Conservation (phyloP, 2,113 vertebrate genomes). For the Herpailurus yagouaroundi region DNA sequence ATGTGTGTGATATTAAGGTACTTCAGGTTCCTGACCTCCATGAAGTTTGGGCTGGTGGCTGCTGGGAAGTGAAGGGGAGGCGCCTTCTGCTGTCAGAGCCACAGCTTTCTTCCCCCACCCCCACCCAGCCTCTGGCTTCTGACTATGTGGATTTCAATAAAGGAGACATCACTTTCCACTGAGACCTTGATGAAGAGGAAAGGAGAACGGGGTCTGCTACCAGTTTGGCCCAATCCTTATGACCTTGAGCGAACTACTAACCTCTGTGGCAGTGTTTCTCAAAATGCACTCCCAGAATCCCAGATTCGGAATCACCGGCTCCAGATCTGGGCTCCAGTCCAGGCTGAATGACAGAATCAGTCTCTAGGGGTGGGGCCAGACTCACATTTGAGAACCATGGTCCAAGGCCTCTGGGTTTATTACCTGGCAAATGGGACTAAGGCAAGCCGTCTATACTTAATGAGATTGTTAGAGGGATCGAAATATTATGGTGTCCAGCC, state of each 20-base stretch:
- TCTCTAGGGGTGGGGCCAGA: background rate
- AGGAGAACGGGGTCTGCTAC: background rate
- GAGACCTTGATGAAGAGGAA: background rate
- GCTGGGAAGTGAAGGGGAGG: background rate
- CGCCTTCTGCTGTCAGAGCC: background rate
- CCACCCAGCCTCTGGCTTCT: background rate
- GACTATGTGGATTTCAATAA: background rate
- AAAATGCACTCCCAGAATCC: background rate
- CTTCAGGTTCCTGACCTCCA: background rate
- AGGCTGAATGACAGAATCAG: background rate
- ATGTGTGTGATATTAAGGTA: background rate
- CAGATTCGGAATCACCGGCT: background rate
- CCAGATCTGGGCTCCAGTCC: background rate
- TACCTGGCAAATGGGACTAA: background rate
- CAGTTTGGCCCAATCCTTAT: background rate
- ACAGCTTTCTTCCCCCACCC: background rate
- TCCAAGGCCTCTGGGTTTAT: background rate
- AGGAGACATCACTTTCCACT: background rate
- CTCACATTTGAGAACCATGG: background rate
- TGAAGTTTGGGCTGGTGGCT: background rate
- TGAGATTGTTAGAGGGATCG: background rate
- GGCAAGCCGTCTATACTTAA: background rate
- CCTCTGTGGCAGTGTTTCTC: background rate
- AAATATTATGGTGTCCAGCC: background rate
- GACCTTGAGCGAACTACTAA: background rate